A percentile compares a stretch with the other conserved stretches of the same genome.
phyloP scores from a whole-genome alignment of 1,140 invertebrate genomes.

The Magallana gigas region DNA sequence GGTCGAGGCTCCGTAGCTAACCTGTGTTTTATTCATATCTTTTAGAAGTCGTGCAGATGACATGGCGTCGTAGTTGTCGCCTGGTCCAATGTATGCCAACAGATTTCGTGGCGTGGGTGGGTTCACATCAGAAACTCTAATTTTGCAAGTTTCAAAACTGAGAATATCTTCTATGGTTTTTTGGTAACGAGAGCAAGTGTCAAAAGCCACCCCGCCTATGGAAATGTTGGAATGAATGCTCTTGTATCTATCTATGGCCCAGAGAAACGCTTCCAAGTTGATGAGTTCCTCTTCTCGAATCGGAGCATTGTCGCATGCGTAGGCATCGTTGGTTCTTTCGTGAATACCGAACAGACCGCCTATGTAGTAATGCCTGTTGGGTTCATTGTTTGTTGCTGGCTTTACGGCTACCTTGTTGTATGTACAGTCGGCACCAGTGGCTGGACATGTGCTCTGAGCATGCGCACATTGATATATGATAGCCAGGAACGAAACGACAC shows the following conservation, averaged over 20 bases:
- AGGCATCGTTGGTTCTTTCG: slow-evolving; percentile 56
- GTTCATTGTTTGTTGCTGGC: slow-evolving; percentile 13
- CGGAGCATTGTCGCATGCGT: slow-evolving; percentile 53
- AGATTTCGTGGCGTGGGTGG: slow-evolving; percentile 58
- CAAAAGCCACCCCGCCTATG: slow-evolving; percentile 70
- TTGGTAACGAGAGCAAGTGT: slow-evolving; percentile 65
- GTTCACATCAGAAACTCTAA: slow-evolving; percentile 54
- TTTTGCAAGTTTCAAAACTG: slow-evolving; percentile 66
- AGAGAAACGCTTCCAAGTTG: slow-evolving; percentile 73
- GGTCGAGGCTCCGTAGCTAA: slow-evolving; percentile 64
- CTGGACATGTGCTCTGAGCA: slow-evolving; percentile 56
- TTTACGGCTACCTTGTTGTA: slow-evolving; percentile 51
- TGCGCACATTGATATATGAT: neutral
- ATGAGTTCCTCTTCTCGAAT: slow-evolving; percentile 59
- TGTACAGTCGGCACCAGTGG: slow-evolving; percentile 14
- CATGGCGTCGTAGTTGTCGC: slow-evolving; percentile 57
- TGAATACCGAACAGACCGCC: slow-evolving; percentile 70
- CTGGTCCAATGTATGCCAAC: slow-evolving; percentile 67
- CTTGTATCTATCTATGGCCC: slow-evolving; percentile 66
- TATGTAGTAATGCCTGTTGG: slow-evolving; percentile 66
- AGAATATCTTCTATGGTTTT: slow-evolving; percentile 66
- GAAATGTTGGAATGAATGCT: slow-evolving; percentile 40
- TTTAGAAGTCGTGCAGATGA: slow-evolving; percentile 57
- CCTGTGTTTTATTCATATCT: slow-evolving; percentile 63
- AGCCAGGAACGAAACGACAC: neutral